Conservation (phyloP, 2,888 invertebrate species). For the Polia nebulosa region DNA sequence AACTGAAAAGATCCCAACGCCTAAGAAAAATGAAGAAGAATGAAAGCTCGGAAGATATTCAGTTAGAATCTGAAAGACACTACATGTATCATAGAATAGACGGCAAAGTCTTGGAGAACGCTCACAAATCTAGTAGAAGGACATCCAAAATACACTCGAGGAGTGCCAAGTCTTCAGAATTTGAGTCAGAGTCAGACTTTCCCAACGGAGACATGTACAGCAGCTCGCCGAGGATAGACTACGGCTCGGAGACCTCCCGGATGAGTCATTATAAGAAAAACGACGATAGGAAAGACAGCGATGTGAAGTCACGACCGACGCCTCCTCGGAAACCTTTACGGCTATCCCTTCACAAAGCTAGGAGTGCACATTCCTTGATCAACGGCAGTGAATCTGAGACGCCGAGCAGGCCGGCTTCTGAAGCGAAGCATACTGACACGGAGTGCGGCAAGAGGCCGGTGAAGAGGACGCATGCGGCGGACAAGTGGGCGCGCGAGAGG, state of each 20-base stretch:
- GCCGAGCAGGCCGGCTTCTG: slow-evolving; percentile 79
- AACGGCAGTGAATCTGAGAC: slow-evolving; percentile 87
- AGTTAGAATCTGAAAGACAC: slow-evolving; percentile 87
- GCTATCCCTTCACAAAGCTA: slow-evolving; percentile 95
- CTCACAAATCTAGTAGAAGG: slow-evolving; percentile 89
- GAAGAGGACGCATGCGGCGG: slow-evolving; percentile 90
- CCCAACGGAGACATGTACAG: slow-evolving; percentile 86
- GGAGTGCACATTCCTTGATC: slow-evolving; percentile 94
- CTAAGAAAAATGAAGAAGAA: slow-evolving; percentile 85
- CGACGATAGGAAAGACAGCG: slow-evolving; percentile 80
- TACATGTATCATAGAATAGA: slow-evolving; percentile 87
- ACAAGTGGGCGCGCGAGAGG: slow-evolving; percentile 78
- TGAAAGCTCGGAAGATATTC: slow-evolving; percentile 87
- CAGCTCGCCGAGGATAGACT: slow-evolving; percentile 88
- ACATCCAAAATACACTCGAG: slow-evolving; percentile 89
- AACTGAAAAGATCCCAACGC: slow-evolving; percentile 86
- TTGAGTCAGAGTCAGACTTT: slow-evolving; percentile 93
- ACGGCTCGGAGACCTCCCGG: slow-evolving; percentile 91
- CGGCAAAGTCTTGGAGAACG: slow-evolving; percentile 89
- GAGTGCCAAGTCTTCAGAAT: slow-evolving; percentile 94
- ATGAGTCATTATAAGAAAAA: slow-evolving; percentile 85
- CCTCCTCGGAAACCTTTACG: slow-evolving; percentile 97
- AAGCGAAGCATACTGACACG: slow-evolving; percentile 68
- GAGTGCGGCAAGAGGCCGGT: slow-evolving; percentile 90
- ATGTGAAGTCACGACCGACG: slow-evolving; percentile 92